Conservation (phyloP, 1,140 invertebrate species). For the Rhopalosiphum padi region DNA sequence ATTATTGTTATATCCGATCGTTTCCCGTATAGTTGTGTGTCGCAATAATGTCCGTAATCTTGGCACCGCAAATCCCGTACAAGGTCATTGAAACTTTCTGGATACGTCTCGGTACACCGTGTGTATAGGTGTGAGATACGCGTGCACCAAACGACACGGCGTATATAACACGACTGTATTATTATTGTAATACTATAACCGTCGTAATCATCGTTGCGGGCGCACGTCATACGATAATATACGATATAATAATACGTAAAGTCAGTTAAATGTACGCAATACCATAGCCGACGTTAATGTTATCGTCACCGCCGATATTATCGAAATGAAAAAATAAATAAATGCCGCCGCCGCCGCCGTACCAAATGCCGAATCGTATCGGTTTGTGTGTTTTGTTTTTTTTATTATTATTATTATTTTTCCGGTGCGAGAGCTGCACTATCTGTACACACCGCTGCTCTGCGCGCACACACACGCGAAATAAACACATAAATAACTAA, state of each 20-base stretch:
- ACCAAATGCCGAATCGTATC: background rate
- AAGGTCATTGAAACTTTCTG: too few relatives aligned
- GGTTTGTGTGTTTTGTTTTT: background rate
- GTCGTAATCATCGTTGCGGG: too few relatives aligned
- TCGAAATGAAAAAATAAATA: background rate
- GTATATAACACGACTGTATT: too few relatives aligned
- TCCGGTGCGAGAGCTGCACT: background rate
- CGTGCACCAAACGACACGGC: too few relatives aligned
- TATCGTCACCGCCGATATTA: background rate
- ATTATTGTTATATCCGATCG: background rate
- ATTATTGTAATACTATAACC: too few relatives aligned
- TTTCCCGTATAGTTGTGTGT: background rate
- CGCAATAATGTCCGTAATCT: background rate
- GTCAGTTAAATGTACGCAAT: too few relatives aligned
- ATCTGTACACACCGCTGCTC: background rate
- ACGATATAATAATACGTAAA: too few relatives aligned
- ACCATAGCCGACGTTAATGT: background rate
- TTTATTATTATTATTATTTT: background rate
- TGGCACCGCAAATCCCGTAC: background rate
- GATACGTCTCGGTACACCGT: too few relatives aligned
- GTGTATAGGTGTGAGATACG: too few relatives aligned
- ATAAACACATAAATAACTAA: constrained; percentile 44
- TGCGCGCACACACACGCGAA: background rate
- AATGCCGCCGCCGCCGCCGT: background rate
- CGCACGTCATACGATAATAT: too few relatives aligned